Evolutionary conservation across 2,888 invertebrate species (phyloP).

Genomic region (Teleiodes luculella): DNA sequence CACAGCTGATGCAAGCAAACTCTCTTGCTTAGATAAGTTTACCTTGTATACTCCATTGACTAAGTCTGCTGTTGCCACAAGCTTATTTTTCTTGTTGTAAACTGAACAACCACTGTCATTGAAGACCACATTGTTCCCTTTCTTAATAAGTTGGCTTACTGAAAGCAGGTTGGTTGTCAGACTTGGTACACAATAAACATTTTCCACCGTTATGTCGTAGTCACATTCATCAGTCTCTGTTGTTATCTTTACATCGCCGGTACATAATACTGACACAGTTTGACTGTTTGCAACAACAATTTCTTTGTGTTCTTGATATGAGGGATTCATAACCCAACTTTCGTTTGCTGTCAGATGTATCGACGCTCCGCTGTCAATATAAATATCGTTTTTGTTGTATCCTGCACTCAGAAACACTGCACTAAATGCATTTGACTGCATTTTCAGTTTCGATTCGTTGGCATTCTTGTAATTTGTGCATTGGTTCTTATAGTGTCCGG

Average conservation of each 20-base stretch:
- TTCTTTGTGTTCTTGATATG: conserved; percentile 7
- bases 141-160: too few species aligned
- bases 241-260: conserved; percentile 19
- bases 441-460: too few species aligned
- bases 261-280: conserved; percentile 17
- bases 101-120: too few species aligned
- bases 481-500: too few species aligned
- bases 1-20: neutral
- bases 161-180: too few species aligned
- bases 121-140: too few species aligned
- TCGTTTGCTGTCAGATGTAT: conserved; percentile 18
- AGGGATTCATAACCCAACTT: conserved; percentile 11
- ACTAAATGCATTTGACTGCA: conserved; percentile 19
- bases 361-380: conserved; percentile 21
- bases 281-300: conserved; percentile 22
- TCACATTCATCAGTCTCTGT: conserved; percentile 12
- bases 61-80: conserved; percentile 13
- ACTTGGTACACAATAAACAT: conserved; percentile 18
- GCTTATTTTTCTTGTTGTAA: conserved; percentile 4
- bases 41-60: conserved; percentile 16
- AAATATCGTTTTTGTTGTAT: conserved; percentile 21
- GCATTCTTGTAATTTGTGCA: too few species aligned
- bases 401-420: conserved; percentile 20
- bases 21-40: too few species aligned
- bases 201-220: conserved; percentile 16